A percentile compares a stretch with the other conserved stretches of the same genome.
Conservation (phyloP, 2,113 vertebrate genomes). For the Paralichthys olivaceus region DNA sequence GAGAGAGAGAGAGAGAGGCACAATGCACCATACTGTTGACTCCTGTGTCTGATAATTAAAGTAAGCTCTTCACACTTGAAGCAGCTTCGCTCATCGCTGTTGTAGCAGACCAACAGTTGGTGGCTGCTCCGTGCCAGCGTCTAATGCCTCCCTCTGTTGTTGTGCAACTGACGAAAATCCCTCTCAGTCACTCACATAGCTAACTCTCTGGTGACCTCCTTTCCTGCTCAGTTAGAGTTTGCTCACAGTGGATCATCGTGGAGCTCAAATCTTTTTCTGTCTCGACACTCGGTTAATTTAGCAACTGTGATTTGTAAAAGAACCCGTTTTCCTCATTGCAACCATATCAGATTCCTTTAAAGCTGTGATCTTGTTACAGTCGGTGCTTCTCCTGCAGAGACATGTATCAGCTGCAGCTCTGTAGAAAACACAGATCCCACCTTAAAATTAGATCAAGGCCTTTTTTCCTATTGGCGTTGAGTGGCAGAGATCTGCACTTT, state of each 20-base stretch:
- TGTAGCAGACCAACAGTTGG: constrained; percentile 63
- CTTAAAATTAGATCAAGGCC: background rate
- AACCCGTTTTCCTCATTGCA: constrained; percentile 1
- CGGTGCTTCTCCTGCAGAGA: no score
- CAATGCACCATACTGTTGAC: constrained; percentile 54
- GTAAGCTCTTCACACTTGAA: constrained; percentile 65
- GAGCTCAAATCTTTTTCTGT: constrained; percentile 12
- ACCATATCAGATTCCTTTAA: constrained; percentile 34
- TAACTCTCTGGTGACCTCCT: constrained; percentile 74
- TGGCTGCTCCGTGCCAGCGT: constrained; percentile 45
- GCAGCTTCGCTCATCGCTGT: constrained; percentile 38
- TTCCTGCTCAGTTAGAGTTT: constrained; percentile 50
- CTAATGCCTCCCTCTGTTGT: constrained; percentile 68
- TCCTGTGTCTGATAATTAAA: constrained; percentile 74
- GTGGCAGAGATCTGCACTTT: no score
- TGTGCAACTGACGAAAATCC: constrained; percentile 66
- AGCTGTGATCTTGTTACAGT: constrained; percentile 23
- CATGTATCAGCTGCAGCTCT: no score
- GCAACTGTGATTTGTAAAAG: background rate
- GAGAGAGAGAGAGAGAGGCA: constrained; percentile 25
- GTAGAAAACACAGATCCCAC: background rate
- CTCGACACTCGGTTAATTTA: constrained; percentile 23
- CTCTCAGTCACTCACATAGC: constrained; percentile 65
- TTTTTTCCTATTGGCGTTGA: no score
- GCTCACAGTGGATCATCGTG: constrained; percentile 1